Percentiles rank a stretch among this genome's conserved stretches.
Evolutionary conservation across 2,888 invertebrate species (phyloP).

Genomic region (Phyto melanocephala): DNA sequence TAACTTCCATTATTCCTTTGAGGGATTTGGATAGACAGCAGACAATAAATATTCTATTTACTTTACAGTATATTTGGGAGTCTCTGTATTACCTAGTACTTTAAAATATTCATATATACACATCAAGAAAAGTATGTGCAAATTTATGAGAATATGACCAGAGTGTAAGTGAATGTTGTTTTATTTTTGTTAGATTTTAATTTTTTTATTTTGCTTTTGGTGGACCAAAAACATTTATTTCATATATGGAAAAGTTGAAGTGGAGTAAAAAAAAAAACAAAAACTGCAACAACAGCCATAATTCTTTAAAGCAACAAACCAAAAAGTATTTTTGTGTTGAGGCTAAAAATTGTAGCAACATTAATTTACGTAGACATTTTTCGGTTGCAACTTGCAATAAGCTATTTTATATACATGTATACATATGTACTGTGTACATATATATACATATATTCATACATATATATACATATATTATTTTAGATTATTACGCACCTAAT

Average conservation of each 20-base stretch:
- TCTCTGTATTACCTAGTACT: background rate
- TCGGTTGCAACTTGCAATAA: slow-evolving; percentile 26
- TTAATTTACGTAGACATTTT: slow-evolving; percentile 10
- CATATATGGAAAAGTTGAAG: background rate
- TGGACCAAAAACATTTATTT: slow-evolving; percentile 49
- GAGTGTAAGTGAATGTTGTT: slow-evolving; percentile 17
- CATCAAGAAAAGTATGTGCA: slow-evolving; percentile 16
- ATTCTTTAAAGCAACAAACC: slow-evolving; percentile 51
- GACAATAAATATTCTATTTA: no score
- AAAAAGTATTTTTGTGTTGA: slow-evolving; percentile 40
- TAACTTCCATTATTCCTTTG: no score
- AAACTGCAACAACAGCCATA: slow-evolving; percentile 40
- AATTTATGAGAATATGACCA: slow-evolving; percentile 10
- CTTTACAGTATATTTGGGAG: background rate
- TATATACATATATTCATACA: no score
- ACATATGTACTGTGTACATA: no score
- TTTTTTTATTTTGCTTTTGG: slow-evolving; percentile 34
- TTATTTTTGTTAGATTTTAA: background rate
- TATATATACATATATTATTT: no score
- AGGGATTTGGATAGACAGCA: no score
- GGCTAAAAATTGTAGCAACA: slow-evolving; percentile 41
- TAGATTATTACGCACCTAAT: slow-evolving; percentile 11
- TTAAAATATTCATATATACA: background rate
- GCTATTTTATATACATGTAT: slow-evolving; percentile 18
- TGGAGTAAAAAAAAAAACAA: background rate